Base-by-base conservation (phyloP, 2,113 vertebrate genomes). In the Panthera tigris region DNA sequence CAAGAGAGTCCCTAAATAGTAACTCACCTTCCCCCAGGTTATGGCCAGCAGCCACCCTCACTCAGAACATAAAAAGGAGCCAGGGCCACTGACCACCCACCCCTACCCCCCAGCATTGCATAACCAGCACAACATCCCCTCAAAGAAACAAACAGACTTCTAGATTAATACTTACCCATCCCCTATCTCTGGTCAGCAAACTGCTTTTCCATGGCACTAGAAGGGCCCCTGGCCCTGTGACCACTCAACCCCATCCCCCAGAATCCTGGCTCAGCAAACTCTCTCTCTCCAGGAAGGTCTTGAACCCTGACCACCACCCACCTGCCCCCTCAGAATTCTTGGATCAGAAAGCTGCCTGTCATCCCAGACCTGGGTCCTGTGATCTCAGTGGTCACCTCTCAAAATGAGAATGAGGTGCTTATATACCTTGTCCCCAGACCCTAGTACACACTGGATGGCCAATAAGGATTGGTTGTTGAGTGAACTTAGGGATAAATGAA, bases 1-100 rank as follows among this genome's bases (percentile, higher is more conserved):
- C 95, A 97, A 96, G 96, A 98, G 94, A 94, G 96, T 80, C 79
- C 45, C 69, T 96, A 91, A 95, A 81, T 98, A 25, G 27, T 79
- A 73, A 66, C 48, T 13, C 45, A 93, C 39, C 66, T 25, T 89
- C 57, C 82, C 52, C 63, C 48, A 55, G 5, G 55, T 83, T 61
- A 52, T 41, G 16, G 33, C 36, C 82, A 78, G n/a, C 36, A 97
- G 76, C 57, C 74, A 68, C 29, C 10, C 23, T 65, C 31, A 94
- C 39, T 94, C 73, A 87, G 86, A 73, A 81, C 41, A 68, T 27
- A 65, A 45, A 73, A 57, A 82, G 74, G 68, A 92, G 57, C 15
- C 45, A 84, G 66, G 79, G 21, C 25, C 29, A 81, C 74, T 50
- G 41, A 66, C 33, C 19, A 83, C 23, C 23, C 69, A 78, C 69